Base-by-base conservation (phyloP, 2,888 invertebrate genomes). In the Petrophora chlorosata region DNA sequence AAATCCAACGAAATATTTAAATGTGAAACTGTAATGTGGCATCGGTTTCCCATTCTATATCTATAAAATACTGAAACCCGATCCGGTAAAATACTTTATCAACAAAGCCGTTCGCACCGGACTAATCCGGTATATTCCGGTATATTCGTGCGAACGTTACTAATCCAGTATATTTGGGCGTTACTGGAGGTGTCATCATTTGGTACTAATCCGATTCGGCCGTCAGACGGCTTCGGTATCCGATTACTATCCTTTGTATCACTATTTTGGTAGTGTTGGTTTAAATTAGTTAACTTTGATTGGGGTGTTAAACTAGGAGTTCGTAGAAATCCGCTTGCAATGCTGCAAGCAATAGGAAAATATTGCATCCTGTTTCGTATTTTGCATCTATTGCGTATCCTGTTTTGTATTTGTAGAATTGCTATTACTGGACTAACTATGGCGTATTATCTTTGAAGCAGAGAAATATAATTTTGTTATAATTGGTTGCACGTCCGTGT, bases 101-200 rank as follows among this genome's bases (percentile, higher is more conserved):
- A 45, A 32, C 47, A 36, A 45, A 48, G 22, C 44, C 46, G 38
- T 8, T 36, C 35, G 26, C 38, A 13, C 32, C 7, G 23, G 3
- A 26, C 33, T 53, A 56, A 47, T 48, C 55, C 34, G n/a, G 35
- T 45, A 33, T 32, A 38, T 38, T 32, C 38, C 32, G 26, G 41
- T 49, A 33, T 41, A 41, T 12, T 49, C 42, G 45, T 42, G 34
- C 47, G 47, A 47, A 47, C 47, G 34, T 28, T 66, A 68, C 39
- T 73, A 65, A 73, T 70, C 73, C 64, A 64, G 68, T 69, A 63
- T 67, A 53, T 63, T 52, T 57, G 63, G 69, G 63, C 62, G 40
- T 28, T 45, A 50, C 63, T 51, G 56, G 46, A 69, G 70, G 73
- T 67, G 73, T 67, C 69, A 67, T 63, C 57, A 69, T 64, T 58